Evolutionary conservation across 2,888 invertebrate genomes (phyloP), one percentile per base, ranked within the genome.

Genomic region (Drosophila vallismaia): DNA sequence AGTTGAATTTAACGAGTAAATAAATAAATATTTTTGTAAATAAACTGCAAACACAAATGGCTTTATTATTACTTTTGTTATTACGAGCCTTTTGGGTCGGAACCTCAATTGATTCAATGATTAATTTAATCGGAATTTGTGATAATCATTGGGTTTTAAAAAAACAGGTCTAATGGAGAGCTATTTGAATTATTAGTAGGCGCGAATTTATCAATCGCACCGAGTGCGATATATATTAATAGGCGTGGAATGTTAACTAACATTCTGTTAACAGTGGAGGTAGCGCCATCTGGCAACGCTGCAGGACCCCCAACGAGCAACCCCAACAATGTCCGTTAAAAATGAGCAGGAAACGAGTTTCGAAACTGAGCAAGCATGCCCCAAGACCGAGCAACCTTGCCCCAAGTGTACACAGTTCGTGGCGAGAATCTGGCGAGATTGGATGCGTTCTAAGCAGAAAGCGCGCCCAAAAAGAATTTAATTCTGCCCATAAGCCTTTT

Each of bases 351-450:
- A 40, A 31, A 31, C 40, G 24, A 24, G 8, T 58, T 58, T 58
- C 58, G 42, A 58, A 58, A 31, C 6, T 33, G 38, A 40, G 51
- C 19, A 52, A 52, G 26, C 28, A 14, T 52, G 57, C 45, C 29
- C 40, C 38, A 31, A 38, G 33, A 48, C 56, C 42, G 46, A 19
- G 53, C 51, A 54, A 44, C 28, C 36, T 33, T 33, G 31, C 55
- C 44, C 62, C 44, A 59, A 64, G 62, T 68, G 69, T 58, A 28
- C 56, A 57, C 77, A 91, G 91, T 91, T 91, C 84, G 84, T 85
- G 88, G 89, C 89, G 89, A 88, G 89, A 90, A 87, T 81, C 84
- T 88, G 87, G 84, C 90, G 81, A 86, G 90, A 85, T 79, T 85
- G 87, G 91, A 88, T 89, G 90, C 74, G 78, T 77, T 71, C 85